Evolutionary conservation across 2,888 invertebrate species (phyloP).

Genomic region (Platypus cylindrus): DNA sequence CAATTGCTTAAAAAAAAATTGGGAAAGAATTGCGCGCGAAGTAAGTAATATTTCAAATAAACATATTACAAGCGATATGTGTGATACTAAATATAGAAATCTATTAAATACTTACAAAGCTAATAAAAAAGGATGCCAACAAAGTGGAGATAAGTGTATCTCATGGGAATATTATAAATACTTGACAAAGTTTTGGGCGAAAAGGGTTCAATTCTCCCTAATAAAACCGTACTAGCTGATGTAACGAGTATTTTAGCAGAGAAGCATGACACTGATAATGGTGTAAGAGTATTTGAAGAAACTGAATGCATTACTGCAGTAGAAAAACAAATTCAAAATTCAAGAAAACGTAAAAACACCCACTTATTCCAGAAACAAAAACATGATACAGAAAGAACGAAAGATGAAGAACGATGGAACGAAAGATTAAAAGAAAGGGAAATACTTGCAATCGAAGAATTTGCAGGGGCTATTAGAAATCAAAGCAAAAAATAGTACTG

Average conservation of each 20-base stretch:
- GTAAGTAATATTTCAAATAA: neutral
- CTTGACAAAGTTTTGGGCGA: neutral
- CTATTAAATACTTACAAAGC: neutral
- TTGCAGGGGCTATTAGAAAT: neutral
- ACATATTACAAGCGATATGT: neutral
- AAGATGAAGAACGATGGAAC: neutral
- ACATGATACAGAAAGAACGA: neutral
- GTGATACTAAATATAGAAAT: conserved; percentile 1
- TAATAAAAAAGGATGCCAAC: neutral
- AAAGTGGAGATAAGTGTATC: neutral
- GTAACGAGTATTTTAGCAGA: too few species aligned
- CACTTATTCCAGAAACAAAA: neutral
- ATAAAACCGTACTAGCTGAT: neutral
- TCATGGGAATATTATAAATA: neutral
- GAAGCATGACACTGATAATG: too few species aligned
- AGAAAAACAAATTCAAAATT: too few species aligned
- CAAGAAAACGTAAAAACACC: neutral
- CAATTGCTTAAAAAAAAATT: too few species aligned
- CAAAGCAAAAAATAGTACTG: neutral
- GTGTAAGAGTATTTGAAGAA: too few species aligned
- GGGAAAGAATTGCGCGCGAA: neutral
- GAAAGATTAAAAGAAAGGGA: neutral
- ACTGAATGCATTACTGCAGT: too few species aligned
- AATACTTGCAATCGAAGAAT: conserved; percentile 1
- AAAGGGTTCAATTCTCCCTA: neutral